Base-by-base conservation (phyloP, 2,113 vertebrate genomes). In the Dinomys branickii region DNA sequence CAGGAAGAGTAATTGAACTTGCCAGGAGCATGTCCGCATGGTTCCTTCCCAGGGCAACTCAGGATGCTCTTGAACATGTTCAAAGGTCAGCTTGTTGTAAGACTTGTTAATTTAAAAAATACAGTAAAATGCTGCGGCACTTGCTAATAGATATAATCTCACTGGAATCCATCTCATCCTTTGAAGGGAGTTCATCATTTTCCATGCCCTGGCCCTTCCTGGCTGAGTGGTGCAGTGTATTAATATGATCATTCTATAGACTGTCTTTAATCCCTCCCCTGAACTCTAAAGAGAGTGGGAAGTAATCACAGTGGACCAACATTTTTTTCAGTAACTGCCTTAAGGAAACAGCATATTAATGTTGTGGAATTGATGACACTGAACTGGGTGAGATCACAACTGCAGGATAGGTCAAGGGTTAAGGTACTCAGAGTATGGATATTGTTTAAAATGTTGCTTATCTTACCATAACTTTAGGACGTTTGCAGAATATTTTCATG, bases 151-250 rank as follows among this genome's bases (percentile, higher is more conserved):
- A 98, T 99, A 99, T 87, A 99, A 91, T 94, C 99, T 99, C 98
- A 99, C 99, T 78, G 99, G 99, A 96, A 99, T 98, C 99, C 99
- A 99, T 94, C 99, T 99, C 99, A 99, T 99, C 99, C 99, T 98
- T 99, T 99, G 99, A 88, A 99, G 99, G 99, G 99, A 99, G 98
- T 99, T 99, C 99, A 99, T 99, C 99, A 99, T 99, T 99, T 99
- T 99, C 99, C 99, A 99, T 99, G 98, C 99, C 99, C 99, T 98
- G 98, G 96, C 97, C 98, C 99, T 99, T 97, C 67, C 67, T 71
- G n/a, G 16, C n/a, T 35, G 28, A n/a, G 17, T 38, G 67, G 59
- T 2, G 3, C 63, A 67, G 63, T 67, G 33, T 35, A 35, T 67
- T 33, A 67, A 35, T 67, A 30, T 41, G 44, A 7, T 50, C 30